A percentile compares a stretch with the other conserved stretches of the same genome.
Evolutionary conservation across 2,797 vertebrate genomes (phyloP).

Genomic region (Falco columbarius): DNA sequence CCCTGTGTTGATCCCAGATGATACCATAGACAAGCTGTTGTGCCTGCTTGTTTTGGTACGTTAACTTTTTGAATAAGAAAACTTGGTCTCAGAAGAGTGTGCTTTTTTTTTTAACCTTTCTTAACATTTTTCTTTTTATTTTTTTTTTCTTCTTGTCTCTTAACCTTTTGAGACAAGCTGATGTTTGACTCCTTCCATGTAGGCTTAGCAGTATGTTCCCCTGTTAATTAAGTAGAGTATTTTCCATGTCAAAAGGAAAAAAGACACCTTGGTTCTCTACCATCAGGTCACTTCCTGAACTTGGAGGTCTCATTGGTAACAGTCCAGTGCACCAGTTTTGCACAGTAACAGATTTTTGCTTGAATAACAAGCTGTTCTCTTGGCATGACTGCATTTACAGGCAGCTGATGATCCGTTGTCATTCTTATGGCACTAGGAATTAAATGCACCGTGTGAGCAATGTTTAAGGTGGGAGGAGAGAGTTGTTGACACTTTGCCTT

Average conservation of each 20-base stretch:
- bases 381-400: constrained; percentile 64
- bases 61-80: not conserved
- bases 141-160: not conserved
- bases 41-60: not conserved
- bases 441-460: constrained; percentile 35
- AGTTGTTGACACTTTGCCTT: constrained; percentile 42
- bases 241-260: constrained; percentile 18
- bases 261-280: not conserved
- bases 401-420: constrained; percentile 59
- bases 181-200: constrained; percentile 13
- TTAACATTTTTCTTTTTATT: not conserved
- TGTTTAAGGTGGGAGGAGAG: constrained; percentile 38
- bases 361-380: constrained; percentile 56
- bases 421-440: constrained; percentile 51
- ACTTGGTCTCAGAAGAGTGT: constrained; percentile 26
- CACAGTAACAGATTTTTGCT: constrained; percentile 48
- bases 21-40: not conserved
- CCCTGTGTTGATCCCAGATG: not conserved
- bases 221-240: not conserved
- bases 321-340: constrained; percentile 47
- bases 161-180: constrained; percentile 9
- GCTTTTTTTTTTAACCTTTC: not conserved
- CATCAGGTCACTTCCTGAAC: not conserved
- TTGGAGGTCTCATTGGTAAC: constrained; percentile 38
- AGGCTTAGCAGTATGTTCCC: constrained; percentile 56